phyloP scores from a whole-genome alignment of 92 coral and sea anemone genomes.

The Epizoanthus ramosus region DNA sequence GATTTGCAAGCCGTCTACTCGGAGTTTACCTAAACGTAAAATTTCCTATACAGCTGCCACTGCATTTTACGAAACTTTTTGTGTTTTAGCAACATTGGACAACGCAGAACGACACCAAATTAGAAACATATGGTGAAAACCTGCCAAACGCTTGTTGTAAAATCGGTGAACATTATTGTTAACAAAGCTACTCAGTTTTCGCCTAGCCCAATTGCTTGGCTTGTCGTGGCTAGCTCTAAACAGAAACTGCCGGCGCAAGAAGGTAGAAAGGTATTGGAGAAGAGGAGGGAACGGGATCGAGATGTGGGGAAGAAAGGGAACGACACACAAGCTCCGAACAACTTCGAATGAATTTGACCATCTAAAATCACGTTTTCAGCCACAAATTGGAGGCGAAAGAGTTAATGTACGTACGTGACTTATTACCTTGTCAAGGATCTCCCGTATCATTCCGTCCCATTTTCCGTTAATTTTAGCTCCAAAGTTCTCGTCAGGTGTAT shows the following conservation, averaged over 20 bases:
- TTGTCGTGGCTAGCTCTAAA: background rate
- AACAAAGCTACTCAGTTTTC: background rate
- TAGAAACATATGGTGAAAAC: background rate
- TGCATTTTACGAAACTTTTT: no score
- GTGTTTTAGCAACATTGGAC: no score
- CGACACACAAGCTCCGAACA: background rate
- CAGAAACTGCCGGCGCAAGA: background rate
- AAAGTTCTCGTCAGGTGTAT: slow-evolving; percentile 44
- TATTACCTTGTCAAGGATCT: slow-evolving; percentile 42
- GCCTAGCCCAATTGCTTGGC: background rate
- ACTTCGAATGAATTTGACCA: background rate
- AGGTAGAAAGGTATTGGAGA: background rate
- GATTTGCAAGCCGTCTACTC: no score
- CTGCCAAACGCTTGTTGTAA: background rate
- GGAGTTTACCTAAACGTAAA: no score
- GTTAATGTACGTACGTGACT: background rate
- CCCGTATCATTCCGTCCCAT: slow-evolving; percentile 58
- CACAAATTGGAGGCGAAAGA: background rate
- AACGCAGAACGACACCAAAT: no score
- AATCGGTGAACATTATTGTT: background rate
- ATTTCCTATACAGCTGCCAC: no score
- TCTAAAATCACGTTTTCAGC: background rate
- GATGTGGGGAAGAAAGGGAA: background rate
- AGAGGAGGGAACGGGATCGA: background rate
- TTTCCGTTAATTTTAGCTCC: slow-evolving; percentile 57